A percentile compares a stretch with the other conserved stretches of the same genome.
These are phyloP conservation scores for Coracias cyanogaster DNA, from an alignment of 2,797 vertebrate genomes.

Conservation along the genomic window DNA sequence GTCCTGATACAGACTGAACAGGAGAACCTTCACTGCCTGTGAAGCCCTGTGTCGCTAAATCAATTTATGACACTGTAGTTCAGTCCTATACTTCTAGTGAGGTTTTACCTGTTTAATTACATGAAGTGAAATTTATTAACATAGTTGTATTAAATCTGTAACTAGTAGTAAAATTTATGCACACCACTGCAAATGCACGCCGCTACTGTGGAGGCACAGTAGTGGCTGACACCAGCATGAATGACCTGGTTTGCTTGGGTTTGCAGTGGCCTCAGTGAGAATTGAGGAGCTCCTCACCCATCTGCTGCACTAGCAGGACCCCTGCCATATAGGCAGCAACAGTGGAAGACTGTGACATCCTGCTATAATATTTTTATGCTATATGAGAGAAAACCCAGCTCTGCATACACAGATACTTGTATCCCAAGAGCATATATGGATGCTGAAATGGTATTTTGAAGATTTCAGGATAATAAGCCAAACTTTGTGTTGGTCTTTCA, in stretches of 20 bases:
- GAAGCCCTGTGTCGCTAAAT: not conserved
- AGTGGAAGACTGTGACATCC: not conserved
- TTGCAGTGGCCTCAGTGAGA: not conserved
- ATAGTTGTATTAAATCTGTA: not conserved
- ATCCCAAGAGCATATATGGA: not conserved
- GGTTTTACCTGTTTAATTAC: not conserved
- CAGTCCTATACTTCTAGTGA: not conserved
- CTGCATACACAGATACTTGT: not conserved
- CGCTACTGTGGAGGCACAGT: not conserved
- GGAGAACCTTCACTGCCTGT: not conserved
- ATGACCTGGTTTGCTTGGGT: not conserved
- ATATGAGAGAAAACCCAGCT: not conserved
- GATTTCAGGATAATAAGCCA: not conserved
- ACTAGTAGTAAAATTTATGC: not conserved
- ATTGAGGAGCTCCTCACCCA: not conserved
- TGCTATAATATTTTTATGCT: not conserved
- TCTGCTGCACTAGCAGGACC: not conserved
- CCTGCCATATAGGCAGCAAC: not conserved
- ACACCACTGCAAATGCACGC: too few species aligned
- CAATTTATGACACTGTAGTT: fast-evolving
- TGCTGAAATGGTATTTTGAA: not conserved
- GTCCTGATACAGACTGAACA: not conserved
- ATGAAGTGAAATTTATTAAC: not conserved
- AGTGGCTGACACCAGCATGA: not conserved
- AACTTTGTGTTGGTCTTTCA: not conserved